Conservation (phyloP, 2,113 vertebrate species). For the Oenanthe oenanthe region DNA sequence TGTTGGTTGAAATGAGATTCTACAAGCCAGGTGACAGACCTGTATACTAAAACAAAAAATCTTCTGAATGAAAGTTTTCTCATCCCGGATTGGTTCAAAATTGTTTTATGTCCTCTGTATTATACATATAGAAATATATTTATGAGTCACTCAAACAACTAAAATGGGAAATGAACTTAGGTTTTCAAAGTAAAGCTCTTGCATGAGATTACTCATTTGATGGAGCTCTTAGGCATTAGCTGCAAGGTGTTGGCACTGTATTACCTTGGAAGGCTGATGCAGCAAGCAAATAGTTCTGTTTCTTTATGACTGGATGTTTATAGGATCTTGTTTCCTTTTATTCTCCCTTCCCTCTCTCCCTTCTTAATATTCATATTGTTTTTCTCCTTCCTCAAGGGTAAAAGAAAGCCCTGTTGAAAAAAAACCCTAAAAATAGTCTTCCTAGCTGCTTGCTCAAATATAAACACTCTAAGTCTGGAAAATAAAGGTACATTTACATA, state of each 20-base stretch:
- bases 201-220: not conserved
- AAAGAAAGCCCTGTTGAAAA: not conserved
- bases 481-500: not conserved
- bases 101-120: not conserved
- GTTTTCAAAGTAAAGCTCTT: not conserved
- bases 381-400: not conserved
- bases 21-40: not conserved
- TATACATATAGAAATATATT: not conserved
- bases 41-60: not conserved
- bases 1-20: not conserved
- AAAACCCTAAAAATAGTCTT: accelerated
- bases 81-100: not conserved
- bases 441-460: not conserved
- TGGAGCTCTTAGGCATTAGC: not conserved
- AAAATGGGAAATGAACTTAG: not conserved
- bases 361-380: not conserved
- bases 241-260: not conserved
- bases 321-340: not conserved
- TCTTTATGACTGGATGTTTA: not conserved
- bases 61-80: not conserved
- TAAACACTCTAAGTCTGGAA: not conserved
- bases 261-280: not conserved
- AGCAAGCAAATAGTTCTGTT: not conserved
- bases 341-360: not conserved
- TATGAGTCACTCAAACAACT: not conserved